Evolutionary conservation across 1,140 invertebrate species (phyloP), one percentile per base, ranked within the genome.

Genomic region (Penaeus vannamei): DNA sequence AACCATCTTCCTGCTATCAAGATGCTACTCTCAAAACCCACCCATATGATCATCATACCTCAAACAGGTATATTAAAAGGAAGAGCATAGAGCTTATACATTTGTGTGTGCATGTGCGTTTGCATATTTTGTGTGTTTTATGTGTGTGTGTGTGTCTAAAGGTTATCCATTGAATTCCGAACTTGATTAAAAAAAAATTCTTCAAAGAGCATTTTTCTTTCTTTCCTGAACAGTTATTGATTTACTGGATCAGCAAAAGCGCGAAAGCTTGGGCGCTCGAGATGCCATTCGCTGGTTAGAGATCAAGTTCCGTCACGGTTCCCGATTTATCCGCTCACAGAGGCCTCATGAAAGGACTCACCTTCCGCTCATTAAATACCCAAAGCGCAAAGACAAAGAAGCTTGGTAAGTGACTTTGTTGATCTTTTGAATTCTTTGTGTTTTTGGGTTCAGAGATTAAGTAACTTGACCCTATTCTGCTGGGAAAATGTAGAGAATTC

Each of bases 221-320:
- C 60, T 85, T 86, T 91, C 91, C 92, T 92, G 94, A 94, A 61
- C 92, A 98, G 97, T 98, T 69, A 95, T 98, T 84, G 97, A 96
- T 91, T 96, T 96, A 77, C 93, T 98, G 92, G 97, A 98, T 92
- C 95, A 97, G 86, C 93, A 97, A 82, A 98, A 98, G 93, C 96
- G 95, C 95, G 92, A 96, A 94, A 94, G 93, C 91, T 94, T 91
- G 85, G 94, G 95, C 91, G 97, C 97, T 0, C 94, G 97, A 80
- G 97, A 98, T 92, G 97, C 96, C 3, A 98, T 98, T 82, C 96
- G 97, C 90, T 98, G 97, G 97, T 93, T 99, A 80, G 97, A 98
- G 93, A 93, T 94, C 36, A 97, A 98, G 93, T 95, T 98, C 29
- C 95, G 96, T 86, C 95, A 95, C 91, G 97, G 97, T 19, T 97